Percentiles rank a stretch among this genome's conserved stretches.
phyloP scores from a whole-genome alignment of 1,140 invertebrate species.

The Linepithema humile region DNA sequence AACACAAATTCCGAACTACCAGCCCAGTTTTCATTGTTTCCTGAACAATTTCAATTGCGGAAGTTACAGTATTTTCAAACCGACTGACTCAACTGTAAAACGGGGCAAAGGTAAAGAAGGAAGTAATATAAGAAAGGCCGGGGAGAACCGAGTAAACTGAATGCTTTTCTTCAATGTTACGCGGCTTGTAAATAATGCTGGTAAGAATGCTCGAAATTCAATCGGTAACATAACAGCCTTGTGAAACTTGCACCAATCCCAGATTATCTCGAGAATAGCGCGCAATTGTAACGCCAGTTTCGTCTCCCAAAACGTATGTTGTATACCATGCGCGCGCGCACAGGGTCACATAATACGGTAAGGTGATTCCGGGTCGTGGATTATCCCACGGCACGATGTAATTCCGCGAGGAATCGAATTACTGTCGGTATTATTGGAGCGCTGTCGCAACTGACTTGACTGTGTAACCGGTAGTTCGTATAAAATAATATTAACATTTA shows the following conservation, averaged over 20 bases:
- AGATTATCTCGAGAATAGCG: constrained; percentile 33
- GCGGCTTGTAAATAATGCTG: constrained; percentile 18
- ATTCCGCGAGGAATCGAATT: constrained; percentile 56
- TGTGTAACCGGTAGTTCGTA: constrained; percentile 37
- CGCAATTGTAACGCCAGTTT: constrained; percentile 37
- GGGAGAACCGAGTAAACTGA: background rate
- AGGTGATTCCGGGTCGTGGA: constrained; percentile 54
- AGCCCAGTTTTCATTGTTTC: constrained; percentile 38
- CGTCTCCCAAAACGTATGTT: background rate
- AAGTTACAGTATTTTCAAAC: constrained; percentile 34
- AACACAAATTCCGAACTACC: background rate
- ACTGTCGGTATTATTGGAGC: background rate
- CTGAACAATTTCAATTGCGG: constrained; percentile 43
- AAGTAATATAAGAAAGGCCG: background rate
- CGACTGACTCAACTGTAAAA: constrained; percentile 19
- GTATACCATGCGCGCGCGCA: background rate
- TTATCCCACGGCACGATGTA: constrained; percentile 61
- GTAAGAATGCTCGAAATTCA: constrained; percentile 13
- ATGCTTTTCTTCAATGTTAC: constrained; percentile 5
- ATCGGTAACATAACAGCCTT: constrained; percentile 21
- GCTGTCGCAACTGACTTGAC: constrained; percentile 35
- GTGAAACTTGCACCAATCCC: constrained; percentile 34
- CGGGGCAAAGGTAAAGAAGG: constrained; percentile 15
- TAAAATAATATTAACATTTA: no score
- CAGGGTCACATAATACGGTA: constrained; percentile 12